Evolutionary conservation across 2,113 vertebrate genomes (phyloP).

Genomic region (Gnathochromis pfefferi): DNA sequence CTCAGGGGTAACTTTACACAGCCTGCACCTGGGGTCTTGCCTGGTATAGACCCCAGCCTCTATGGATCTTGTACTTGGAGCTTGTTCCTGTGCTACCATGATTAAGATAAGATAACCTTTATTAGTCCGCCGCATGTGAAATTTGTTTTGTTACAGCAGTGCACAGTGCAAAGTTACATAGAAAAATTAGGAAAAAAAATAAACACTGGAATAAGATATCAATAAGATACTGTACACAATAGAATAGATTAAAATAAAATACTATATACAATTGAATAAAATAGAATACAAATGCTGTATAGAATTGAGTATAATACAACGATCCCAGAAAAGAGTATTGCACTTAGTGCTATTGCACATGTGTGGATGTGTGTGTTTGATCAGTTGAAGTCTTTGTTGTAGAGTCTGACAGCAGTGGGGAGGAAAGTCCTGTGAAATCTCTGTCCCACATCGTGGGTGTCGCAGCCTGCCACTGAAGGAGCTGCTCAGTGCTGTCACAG

Average conservation of each 20-base stretch:
- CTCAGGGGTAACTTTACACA: neutral
- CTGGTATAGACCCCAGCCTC: neutral
- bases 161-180: neutral
- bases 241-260: neutral
- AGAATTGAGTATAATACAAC: neutral
- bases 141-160: neutral
- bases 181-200: neutral
- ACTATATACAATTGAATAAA: neutral
- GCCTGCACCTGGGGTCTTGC: neutral
- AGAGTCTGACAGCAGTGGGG: neutral
- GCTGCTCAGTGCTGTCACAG: too few relatives aligned
- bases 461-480: too few relatives aligned
- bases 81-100: neutral
- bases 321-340: neutral
- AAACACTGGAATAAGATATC: neutral
- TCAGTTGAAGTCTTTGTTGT: neutral
- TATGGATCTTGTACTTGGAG: rapidly evolving
- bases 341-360: too few relatives aligned
- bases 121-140: rapidly evolving
- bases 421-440: neutral
- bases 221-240: neutral
- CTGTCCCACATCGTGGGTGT: rapidly evolving
- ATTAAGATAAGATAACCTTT: neutral
- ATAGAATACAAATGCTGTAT: neutral
- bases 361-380: neutral